Percentiles rank a stretch among this genome's conserved stretches.
Evolutionary conservation across 92 coral and sea anemone species (phyloP).

Genomic region (Paragorgia papillata): DNA sequence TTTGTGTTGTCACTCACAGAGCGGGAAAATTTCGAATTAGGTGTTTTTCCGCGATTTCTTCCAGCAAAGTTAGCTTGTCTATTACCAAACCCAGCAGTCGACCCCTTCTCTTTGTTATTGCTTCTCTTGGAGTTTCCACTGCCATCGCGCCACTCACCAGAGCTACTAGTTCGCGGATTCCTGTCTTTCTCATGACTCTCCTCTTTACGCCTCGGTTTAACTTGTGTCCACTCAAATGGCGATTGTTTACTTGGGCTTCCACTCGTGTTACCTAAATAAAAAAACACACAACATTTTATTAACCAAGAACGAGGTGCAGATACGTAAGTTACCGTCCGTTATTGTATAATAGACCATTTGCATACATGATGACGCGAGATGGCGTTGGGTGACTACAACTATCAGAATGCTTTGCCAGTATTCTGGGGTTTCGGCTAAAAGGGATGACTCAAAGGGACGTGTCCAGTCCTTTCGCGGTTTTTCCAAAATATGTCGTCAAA

Average conservation of each 20-base stretch:
- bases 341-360: background rate
- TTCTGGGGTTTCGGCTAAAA: too few species aligned
- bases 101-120: background rate
- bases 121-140: background rate
- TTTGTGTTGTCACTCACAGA: slow-evolving; percentile 29
- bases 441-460: too few species aligned
- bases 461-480: too few species aligned
- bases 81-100: background rate
- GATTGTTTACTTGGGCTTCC: slow-evolving; percentile 12
- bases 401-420: too few species aligned
- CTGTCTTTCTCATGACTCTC: background rate
- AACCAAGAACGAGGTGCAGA: too few species aligned
- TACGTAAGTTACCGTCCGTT: too few species aligned
- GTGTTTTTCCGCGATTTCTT: background rate
- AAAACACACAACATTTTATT: background rate
- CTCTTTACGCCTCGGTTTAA: slow-evolving; percentile 27
- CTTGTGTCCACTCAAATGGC: slow-evolving; percentile 31
- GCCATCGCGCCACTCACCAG: background rate
- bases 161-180: background rate
- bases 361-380: background rate
- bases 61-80: slow-evolving; percentile 15
- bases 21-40: slow-evolving; percentile 12
- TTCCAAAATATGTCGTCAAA: too few species aligned
- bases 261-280: background rate
- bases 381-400: background rate